These are phyloP conservation scores for Neotragus pygmaeus DNA, from an alignment of 2,113 vertebrate species.

Conservation along the genomic window DNA sequence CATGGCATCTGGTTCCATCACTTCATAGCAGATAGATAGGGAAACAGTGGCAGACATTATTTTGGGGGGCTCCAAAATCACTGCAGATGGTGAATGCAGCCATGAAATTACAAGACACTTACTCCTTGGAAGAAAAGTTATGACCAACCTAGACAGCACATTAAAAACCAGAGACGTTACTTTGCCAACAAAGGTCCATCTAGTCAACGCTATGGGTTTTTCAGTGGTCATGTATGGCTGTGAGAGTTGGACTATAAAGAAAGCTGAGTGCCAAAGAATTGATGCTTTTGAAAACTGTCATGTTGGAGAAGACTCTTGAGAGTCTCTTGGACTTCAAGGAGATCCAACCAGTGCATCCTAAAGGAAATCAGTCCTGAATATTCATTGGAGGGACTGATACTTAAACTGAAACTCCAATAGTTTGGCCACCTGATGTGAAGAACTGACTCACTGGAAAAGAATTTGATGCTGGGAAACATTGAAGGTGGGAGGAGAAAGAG, in stretches of 20 bases:
- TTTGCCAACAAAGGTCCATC: accelerated
- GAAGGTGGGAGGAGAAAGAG: not conserved
- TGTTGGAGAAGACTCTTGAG: not conserved
- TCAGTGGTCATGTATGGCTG: not conserved
- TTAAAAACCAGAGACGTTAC: not conserved
- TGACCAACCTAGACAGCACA: not conserved
- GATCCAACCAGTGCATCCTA: not conserved
- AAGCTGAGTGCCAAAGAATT: not conserved
- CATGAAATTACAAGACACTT: not conserved
- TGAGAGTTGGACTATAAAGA: not conserved
- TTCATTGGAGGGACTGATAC: not conserved
- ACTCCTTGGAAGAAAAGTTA: not conserved
- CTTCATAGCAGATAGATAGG: not conserved
- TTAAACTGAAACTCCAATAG: not conserved
- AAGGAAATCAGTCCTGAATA: not conserved
- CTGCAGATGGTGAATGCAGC: not conserved
- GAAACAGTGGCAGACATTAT: not conserved
- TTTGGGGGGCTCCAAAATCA: accelerated
- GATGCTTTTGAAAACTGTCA: not conserved
- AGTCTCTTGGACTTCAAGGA: not conserved
- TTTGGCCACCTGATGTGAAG: not conserved
- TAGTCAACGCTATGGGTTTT: not conserved
- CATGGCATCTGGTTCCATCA: not conserved
- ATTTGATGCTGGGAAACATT: not conserved
- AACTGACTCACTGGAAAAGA: not conserved